Conservation (phyloP, 2,888 invertebrate species). For the Hirtodrosophila histrioides region DNA sequence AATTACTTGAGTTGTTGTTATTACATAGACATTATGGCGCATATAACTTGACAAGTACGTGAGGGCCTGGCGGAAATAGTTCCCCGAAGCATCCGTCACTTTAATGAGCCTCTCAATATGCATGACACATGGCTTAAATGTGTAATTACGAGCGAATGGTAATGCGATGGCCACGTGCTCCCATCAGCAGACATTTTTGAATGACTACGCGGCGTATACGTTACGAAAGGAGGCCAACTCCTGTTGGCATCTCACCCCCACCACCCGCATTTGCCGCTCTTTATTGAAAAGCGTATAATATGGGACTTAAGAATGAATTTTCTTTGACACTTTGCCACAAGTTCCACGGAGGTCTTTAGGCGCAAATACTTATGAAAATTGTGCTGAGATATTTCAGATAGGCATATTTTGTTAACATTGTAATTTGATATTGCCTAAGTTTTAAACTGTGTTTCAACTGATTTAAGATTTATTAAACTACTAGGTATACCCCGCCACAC, state of each 20-base stretch:
- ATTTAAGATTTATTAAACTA: too few species aligned
- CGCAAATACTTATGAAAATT: too few species aligned
- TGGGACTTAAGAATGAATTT: background rate
- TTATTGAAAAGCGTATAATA: conserved; percentile 14
- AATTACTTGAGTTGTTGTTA: conserved; percentile 3
- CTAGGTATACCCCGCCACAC: too few species aligned
- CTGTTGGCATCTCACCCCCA: too few species aligned
- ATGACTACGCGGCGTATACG: conserved; percentile 41
- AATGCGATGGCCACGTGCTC: conserved; percentile 53
- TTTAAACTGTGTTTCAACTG: too few species aligned
- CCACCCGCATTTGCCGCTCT: background rate
- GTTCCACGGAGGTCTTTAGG: background rate
- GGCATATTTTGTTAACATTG: too few species aligned
- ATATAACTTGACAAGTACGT: conserved; percentile 25
- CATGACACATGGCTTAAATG: conserved; percentile 75
- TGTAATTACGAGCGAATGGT: conserved; percentile 58
- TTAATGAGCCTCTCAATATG: conserved; percentile 79
- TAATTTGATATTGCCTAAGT: too few species aligned
- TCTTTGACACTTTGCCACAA: background rate
- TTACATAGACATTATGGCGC: conserved; percentile 2
- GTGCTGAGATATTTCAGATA: too few species aligned
- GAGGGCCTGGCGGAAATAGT: conserved; percentile 35
- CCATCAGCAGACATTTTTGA: conserved; percentile 41
- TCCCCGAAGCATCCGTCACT: conserved; percentile 44
- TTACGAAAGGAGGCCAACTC: conserved; percentile 5